Evolutionary conservation across 2,888 invertebrate genomes (phyloP), one percentile per base, ranked within the genome.

Genomic region (Hemithea aestivaria): DNA sequence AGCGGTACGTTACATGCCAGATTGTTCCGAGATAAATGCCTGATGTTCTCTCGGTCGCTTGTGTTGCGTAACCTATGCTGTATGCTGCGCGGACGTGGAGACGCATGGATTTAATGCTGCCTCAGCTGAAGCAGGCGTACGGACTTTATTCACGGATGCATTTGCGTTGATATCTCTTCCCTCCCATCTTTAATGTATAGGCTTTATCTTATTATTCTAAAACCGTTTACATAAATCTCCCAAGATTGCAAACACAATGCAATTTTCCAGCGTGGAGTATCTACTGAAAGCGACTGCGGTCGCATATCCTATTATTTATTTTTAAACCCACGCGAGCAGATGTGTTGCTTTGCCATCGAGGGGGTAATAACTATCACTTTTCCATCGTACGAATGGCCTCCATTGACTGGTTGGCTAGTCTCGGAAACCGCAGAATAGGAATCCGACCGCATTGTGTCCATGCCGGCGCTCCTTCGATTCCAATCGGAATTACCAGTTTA

Each of bases 401-500:
- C 59, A 58, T 62, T 60, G 61, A 52, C 35, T 45, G 54, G 61
- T 51, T 53, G 60, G 62, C 65, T 71, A 68, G 71, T 64, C 57
- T 62, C 54, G 64, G 65, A 56, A 70, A 75, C 80, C 77, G 65
- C 81, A 73, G 64, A 73, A 74, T 79, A 76, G 74, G 65, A 61
- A 53, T 63, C 62, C 63, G 63, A 76, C 78, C 76, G 63, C 81
- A 78, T 63, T 40, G 48, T 63, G 16, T 16, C 16, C 16, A 16
- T 16, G 67, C 59, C 51, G 60, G 64, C 62, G 55, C 60, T 66
- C 60, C 66, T 76, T 66, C 72, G 71, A 81, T 81, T 80, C 77
- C 80, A 78, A 78, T 82, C 66, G 73, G 73, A 82, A 79, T 85
- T 83, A 75, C 79, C 67, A 76, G 72, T 83, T 83, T 82, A 80